phyloP scores from a whole-genome alignment of 2,888 invertebrate species.

The Laspeyria flexula region DNA sequence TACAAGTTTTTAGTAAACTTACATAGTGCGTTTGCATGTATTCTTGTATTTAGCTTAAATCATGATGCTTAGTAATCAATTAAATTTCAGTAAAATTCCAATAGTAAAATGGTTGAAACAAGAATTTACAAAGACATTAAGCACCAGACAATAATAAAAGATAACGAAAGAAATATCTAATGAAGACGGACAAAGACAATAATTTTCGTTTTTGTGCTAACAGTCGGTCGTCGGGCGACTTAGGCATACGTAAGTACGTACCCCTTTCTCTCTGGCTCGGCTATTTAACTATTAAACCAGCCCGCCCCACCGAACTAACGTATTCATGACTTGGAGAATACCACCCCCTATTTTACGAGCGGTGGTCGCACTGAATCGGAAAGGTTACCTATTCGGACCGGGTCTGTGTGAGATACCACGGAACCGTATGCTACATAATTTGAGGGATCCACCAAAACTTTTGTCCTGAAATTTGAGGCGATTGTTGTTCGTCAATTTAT shows the following conservation, averaged over 20 bases:
- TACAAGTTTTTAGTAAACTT: too few species aligned
- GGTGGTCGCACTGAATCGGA: conserved; percentile 74
- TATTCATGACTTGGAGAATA: conserved; percentile 82
- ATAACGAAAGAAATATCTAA: conserved; percentile 6
- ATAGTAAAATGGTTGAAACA: too few species aligned
- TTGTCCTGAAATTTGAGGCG: conserved; percentile 28
- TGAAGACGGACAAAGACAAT: conserved; percentile 25
- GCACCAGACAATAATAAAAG: not conserved
- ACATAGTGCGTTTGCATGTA: too few species aligned
- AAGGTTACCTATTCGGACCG: conserved; percentile 74
- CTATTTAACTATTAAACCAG: conserved; percentile 82
- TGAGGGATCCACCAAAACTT: conserved; percentile 56
- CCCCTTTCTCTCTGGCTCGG: conserved; percentile 59
- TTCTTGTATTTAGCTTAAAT: too few species aligned
- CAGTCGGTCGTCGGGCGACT: conserved; percentile 45
- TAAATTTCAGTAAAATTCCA: too few species aligned
- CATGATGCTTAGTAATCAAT: too few species aligned
- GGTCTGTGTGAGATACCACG: conserved; percentile 69
- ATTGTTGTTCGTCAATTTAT: conserved; percentile 27
- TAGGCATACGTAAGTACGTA: conserved; percentile 45
- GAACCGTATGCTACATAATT: conserved; percentile 67
- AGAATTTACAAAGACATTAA: not conserved
- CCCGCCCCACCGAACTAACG: conserved; percentile 70
- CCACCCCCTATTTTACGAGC: conserved; percentile 77
- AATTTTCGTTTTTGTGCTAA: conserved; percentile 42